Conservation (phyloP, 2,113 vertebrate species). For the Burhinus bistriatus region DNA sequence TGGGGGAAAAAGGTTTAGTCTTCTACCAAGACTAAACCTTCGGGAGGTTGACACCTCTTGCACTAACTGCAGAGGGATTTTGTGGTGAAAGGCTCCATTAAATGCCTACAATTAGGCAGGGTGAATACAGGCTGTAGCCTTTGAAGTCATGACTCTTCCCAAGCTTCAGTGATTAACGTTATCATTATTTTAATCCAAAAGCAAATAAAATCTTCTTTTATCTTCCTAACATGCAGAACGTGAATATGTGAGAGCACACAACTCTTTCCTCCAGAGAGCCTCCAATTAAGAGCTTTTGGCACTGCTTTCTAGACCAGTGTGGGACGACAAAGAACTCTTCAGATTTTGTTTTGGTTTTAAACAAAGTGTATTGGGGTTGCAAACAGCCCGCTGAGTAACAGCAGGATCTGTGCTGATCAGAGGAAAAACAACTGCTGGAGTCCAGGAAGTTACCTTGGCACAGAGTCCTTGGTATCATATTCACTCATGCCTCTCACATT, state of each 20-base stretch:
- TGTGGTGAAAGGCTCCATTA: background rate
- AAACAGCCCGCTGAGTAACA: constrained; percentile 26
- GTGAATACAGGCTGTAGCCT: background rate
- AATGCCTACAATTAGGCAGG: background rate
- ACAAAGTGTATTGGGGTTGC: background rate
- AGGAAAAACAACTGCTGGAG: constrained; percentile 52
- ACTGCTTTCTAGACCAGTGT: background rate
- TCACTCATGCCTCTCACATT: background rate
- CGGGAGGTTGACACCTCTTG: constrained; percentile 13
- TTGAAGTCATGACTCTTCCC: background rate
- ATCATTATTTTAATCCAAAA: constrained; percentile 41
- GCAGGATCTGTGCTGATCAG: constrained; percentile 42
- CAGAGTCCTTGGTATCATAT: background rate
- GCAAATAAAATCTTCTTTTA: constrained; percentile 32
- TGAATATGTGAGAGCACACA: background rate
- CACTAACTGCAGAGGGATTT: background rate
- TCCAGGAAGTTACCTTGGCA: constrained; percentile 50
- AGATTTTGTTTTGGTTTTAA: constrained; percentile 51
- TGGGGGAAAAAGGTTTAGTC: background rate
- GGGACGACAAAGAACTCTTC: constrained; percentile 10
- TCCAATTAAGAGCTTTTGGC: constrained; percentile 47
- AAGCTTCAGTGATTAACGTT: background rate
- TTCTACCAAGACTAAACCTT: background rate
- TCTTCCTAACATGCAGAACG: background rate
- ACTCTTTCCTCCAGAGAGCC: constrained; percentile 4